These are phyloP conservation scores for Ceyx cyanopectus DNA, from an alignment of 2,113 vertebrate genomes.

Conservation along the genomic window DNA sequence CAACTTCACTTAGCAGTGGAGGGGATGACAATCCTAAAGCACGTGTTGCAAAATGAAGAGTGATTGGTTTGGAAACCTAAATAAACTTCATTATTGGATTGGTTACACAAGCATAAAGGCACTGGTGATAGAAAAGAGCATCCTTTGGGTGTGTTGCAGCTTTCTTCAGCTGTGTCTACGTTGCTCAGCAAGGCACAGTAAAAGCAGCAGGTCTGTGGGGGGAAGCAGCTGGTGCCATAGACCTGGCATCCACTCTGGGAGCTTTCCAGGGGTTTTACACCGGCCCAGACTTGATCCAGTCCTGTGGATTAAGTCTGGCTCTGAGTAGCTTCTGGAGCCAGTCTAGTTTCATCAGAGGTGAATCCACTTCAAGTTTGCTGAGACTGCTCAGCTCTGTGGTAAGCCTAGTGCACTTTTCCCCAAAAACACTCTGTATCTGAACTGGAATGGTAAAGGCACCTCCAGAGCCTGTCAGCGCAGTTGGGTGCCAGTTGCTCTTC, in stretches of 20 bases:
- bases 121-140: rapidly evolving
- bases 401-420: not conserved
- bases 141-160: not conserved
- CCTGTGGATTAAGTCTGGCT: not conserved
- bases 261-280: not conserved
- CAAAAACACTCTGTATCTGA: not conserved
- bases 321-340: not conserved
- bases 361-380: not conserved
- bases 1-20: not conserved
- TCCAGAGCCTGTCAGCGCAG: not conserved
- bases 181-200: not conserved
- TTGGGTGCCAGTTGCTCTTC: not conserved
- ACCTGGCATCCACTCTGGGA: not conserved
- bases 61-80: not conserved
- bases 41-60: not conserved
- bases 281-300: not conserved
- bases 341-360: not conserved
- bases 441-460: not conserved
- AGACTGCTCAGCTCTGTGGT: not conserved
- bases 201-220: not conserved
- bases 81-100: not conserved
- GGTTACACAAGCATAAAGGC: not conserved
- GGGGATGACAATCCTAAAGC: not conserved
- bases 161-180: not conserved
- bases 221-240: not conserved